Evolutionary conservation across 1,140 invertebrate species (phyloP), one percentile per base, ranked within the genome.

Genomic region (Trinorchestia longiramus): DNA sequence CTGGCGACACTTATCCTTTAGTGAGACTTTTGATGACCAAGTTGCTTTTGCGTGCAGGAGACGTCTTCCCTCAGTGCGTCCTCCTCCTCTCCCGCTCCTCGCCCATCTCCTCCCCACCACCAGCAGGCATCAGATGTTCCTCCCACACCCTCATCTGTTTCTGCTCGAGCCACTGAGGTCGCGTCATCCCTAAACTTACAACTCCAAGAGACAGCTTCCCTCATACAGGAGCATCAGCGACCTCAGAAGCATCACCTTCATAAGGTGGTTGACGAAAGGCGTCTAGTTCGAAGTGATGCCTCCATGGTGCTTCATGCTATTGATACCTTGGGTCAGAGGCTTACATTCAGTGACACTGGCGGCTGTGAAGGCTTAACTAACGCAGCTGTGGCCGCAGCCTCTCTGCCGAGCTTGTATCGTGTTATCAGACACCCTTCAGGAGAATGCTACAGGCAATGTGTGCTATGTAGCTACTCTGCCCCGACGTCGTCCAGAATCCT

Each of bases 381-480:
- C 53, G 44, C 95, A 15, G 45, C 95, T 0, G 43, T 43, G 53
- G 45, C 47, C 8, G 44, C 95, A 40, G 45, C 95, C 0, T 6
- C 42, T 42, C n/a, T n/a, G 91, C 43, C 62, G 47, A 96, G 45
- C 91, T 45, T 94, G 88, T 92, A 94, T 44, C 47, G 44, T 43
- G 95, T 77, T 17, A n/a, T 77, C 47, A 42, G 87, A 53, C 41
- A 40, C 44, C 91, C n/a, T 40, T 45, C 91, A 28, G 41, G n/a
- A 43, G 95, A 62, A 87, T 96, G 41, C 53, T 96, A 94, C 43
- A 45, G 92, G 44, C 44, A 57, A n/a, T 96, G 95, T 43, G 19
- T 90, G 43, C 90, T 95, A 41, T 96, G 95, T 41, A 45, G 57
- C 28, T 96, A 94, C 47, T 94, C 87, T 62, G 95, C 95, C 3